phyloP scores from a whole-genome alignment of 2,888 invertebrate species.

The Ceramica pisi region DNA sequence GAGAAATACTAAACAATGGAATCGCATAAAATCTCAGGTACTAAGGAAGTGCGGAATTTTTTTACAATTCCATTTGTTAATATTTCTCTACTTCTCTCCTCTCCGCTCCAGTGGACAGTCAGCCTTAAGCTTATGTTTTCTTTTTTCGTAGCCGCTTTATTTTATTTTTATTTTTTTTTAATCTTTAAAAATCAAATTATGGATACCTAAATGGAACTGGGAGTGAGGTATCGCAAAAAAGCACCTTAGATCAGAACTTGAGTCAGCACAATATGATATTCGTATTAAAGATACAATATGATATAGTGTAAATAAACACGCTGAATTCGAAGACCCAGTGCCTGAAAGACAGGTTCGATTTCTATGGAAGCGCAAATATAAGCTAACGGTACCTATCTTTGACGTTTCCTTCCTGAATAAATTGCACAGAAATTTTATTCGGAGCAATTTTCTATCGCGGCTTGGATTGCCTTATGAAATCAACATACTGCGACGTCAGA shows the following conservation, averaged over 20 bases:
- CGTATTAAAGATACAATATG: neutral
- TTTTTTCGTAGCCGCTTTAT: too few relatives aligned
- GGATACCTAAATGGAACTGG: too few relatives aligned
- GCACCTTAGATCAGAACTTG: neutral
- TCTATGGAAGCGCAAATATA: conserved; percentile 32
- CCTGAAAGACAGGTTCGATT: neutral
- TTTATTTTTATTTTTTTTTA: too few relatives aligned
- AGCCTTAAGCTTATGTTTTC: too few relatives aligned
- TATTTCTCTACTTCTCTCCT: too few relatives aligned
- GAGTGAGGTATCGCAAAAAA: neutral
- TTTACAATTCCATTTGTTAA: too few relatives aligned
- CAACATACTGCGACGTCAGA: neutral
- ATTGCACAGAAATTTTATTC: conserved; percentile 14
- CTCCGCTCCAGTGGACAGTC: too few relatives aligned
- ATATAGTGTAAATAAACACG: neutral
- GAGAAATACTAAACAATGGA: too few relatives aligned
- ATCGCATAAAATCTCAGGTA: too few relatives aligned
- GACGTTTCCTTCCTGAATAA: conserved; percentile 18
- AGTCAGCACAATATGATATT: neutral
- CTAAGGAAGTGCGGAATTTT: too few relatives aligned
- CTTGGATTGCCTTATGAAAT: conserved; percentile 15
- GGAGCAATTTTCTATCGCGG: conserved; percentile 10
- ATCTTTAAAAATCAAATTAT: too few relatives aligned
- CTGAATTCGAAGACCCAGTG: conserved; percentile 1
- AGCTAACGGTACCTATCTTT: neutral